phyloP scores from a whole-genome alignment of 2,113 vertebrate genomes.

The Polyodon spathula region DNA sequence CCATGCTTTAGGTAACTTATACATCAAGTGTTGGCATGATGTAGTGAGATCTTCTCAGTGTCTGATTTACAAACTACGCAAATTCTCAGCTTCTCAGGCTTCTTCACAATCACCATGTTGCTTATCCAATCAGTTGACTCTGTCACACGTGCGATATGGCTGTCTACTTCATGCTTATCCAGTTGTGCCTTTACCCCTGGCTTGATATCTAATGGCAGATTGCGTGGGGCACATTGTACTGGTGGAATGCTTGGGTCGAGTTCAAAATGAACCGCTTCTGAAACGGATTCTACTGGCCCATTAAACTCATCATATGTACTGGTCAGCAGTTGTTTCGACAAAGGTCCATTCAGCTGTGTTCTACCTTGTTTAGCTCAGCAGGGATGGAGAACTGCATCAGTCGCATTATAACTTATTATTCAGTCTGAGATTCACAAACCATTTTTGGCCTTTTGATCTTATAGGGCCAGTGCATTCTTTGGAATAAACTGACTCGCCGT shows the following conservation, averaged over 20 bases:
- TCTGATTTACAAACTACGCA: conserved; percentile 12
- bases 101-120: conserved; percentile 19
- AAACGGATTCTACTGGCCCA: conserved; percentile 5
- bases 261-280: conserved; percentile 20
- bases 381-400: conserved; percentile 19
- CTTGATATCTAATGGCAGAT: conserved; percentile 15
- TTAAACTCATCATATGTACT: conserved; percentile 13
- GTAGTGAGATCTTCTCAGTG: too few relatives aligned
- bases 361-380: conserved; percentile 7
- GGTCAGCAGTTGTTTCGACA: too few relatives aligned
- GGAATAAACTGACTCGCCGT: too few relatives aligned
- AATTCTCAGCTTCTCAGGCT: conserved; percentile 19
- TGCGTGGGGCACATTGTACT: conserved; percentile 2
- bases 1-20: too few relatives aligned
- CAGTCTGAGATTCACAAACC: conserved; percentile 10
- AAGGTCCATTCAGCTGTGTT: not conserved
- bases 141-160: conserved; percentile 7
- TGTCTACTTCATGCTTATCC: conserved; percentile 10
- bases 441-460: conserved; percentile 11
- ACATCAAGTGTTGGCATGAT: conserved; percentile 15
- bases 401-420: conserved; percentile 10
- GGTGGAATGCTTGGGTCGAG: conserved; percentile 5
- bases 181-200: conserved; percentile 14
- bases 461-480: not conserved
- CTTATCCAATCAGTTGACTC: conserved; percentile 17